phyloP scores from a whole-genome alignment of 30 jellyfish, hydroid and myxozoan genomes.

The Kudoa iwatai region DNA sequence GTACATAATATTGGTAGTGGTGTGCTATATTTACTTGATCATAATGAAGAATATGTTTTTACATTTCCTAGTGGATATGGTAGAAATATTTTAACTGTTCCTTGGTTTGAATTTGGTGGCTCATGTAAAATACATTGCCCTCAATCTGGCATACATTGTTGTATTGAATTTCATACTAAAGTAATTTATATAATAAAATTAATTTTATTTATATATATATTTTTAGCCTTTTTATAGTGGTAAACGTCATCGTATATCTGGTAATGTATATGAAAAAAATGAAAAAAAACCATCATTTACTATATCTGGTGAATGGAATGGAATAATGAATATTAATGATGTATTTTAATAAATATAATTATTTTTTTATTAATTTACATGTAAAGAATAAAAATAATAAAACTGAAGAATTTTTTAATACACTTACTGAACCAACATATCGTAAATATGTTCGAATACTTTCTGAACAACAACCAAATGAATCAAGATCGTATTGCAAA shows the following conservation, averaged over 20 bases:
- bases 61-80: conserved; percentile 88
- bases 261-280: not conserved
- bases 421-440: not conserved
- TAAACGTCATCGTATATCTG: not conserved
- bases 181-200: too few relatives aligned
- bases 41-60: conserved; percentile 58
- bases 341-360: too few relatives aligned
- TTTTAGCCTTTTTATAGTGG: not conserved
- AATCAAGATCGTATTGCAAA: not conserved
- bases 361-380: too few relatives aligned
- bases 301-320: conserved; percentile 86
- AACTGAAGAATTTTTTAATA: too few relatives aligned
- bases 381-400: too few relatives aligned
- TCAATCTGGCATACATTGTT: conserved; percentile 30
- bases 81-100: conserved; percentile 66
- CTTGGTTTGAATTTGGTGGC: conserved; percentile 97
- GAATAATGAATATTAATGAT: conserved; percentile 28
- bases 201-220: too few relatives aligned
- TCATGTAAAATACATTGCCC: conserved; percentile 34
- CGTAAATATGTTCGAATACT: not conserved
- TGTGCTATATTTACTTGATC: conserved; percentile 9
- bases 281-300: conserved; percentile 25
- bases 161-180: conserved; percentile 48
- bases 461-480: not conserved
- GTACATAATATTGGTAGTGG: conserved; percentile 75